Evolutionary conservation across 2,797 vertebrate species (phyloP), one percentile per base, ranked within the genome.

Genomic region (Amniataba percoides): DNA sequence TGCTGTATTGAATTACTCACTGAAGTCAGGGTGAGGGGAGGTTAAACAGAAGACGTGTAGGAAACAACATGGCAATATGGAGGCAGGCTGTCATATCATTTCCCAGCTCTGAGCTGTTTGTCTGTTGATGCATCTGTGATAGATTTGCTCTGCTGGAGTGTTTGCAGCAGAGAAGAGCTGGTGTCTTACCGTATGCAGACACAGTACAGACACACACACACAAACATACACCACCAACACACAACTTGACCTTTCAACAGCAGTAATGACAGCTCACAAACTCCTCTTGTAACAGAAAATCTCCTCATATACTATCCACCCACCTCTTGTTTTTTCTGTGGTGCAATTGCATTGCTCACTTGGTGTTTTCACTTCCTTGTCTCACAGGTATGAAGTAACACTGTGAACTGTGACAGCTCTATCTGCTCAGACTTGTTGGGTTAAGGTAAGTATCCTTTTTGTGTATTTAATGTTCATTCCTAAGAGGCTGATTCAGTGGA

Each of bases 321-420:
- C 89, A 93, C 91, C 89, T 94, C 91, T 94, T 89, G 78, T 89
- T 80, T 86, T 31, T 74, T 91, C 72, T 68, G 77, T 81, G 87
- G 87, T 87, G 87, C 74, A 90, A 88, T 88, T 74, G 69, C 65
- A 25, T 64, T 88, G 88, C 89, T 87, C 80, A 85, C 78, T 85
- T 87, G 86, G 86, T 68, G 76, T 83, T 88, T 85, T 89, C 88
- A 87, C 87, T 91, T 93, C 89, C 89, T 87, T 53, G 64, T 92
- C 76, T 92, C 68, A 65, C 78, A 88, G 83, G 88, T 87, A 84
- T 86, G 87, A 84, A 79, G 80, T 63, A 85, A 88, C 80, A 64
- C 75, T 39, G n/a, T 78, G 77, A 86, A 63, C 81, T 53, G 45
- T 68, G 53, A 73, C 76, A 58, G 60, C 43, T 23, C 58, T 62